Conservation (phyloP, 2,797 vertebrate species). For the Halcyon badia region DNA sequence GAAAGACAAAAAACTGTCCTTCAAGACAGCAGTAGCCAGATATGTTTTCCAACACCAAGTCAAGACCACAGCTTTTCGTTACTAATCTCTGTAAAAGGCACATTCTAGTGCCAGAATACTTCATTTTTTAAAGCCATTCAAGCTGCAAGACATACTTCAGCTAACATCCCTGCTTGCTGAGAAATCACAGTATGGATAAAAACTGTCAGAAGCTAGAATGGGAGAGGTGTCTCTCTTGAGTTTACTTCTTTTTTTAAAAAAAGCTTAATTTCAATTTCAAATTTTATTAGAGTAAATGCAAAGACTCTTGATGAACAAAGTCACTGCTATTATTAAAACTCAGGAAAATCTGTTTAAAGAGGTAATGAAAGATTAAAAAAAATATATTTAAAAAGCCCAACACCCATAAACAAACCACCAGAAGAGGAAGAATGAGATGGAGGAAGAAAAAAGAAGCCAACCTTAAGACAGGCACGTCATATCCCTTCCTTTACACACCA, state of each 20-base stretch:
- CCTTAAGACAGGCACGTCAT: background rate
- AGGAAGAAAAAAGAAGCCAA: background rate
- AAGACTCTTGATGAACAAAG: background rate
- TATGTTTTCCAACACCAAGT: background rate
- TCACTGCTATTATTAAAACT: background rate
- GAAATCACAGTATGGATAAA: background rate
- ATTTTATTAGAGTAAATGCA: background rate
- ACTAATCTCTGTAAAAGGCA: background rate
- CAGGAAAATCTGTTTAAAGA: background rate
- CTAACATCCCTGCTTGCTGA: background rate
- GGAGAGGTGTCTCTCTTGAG: background rate
- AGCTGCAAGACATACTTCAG: background rate
- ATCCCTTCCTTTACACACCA: background rate
- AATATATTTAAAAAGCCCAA: background rate
- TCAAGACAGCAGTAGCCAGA: background rate
- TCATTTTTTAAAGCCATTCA: background rate
- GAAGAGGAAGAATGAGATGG: background rate
- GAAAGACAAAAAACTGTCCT: background rate
- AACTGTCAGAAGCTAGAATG: background rate
- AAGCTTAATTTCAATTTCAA: background rate
- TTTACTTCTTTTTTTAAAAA: background rate
- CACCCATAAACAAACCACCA: background rate
- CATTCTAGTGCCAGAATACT: background rate
- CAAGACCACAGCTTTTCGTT: background rate
- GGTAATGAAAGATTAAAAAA: background rate